A percentile compares a stretch with the other conserved stretches of the same genome.
Evolutionary conservation across 1,140 invertebrate species (phyloP).

Genomic region (Campoletis sonorensis): DNA sequence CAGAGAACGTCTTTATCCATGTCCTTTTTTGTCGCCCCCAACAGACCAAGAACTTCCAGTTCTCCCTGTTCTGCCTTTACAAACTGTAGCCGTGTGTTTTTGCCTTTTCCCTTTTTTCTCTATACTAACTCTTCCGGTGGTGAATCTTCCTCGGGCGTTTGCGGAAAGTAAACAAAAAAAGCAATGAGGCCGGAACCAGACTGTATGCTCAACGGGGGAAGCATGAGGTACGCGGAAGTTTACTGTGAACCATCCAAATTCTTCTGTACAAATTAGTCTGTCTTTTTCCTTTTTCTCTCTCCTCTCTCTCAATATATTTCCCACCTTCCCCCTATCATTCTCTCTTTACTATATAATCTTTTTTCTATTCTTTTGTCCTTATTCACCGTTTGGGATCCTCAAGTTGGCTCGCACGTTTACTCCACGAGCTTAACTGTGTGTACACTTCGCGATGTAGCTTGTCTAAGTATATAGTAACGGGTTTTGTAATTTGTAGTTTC

Average conservation of each 20-base stretch:
- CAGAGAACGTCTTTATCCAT: background rate
- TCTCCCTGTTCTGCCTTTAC: background rate
- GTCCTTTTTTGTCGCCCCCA: slow-evolving; percentile 7
- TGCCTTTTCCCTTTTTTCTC: background rate
- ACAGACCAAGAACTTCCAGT: slow-evolving; percentile 7
- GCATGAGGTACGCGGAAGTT: slow-evolving; percentile 7
- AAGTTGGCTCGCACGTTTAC: background rate
- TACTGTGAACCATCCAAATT: background rate
- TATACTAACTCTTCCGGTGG: background rate
- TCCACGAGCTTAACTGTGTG: background rate
- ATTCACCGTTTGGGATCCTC: background rate
- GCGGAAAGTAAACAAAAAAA: slow-evolving; percentile 27
- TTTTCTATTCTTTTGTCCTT: slow-evolving; percentile 9
- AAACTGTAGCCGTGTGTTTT: background rate
- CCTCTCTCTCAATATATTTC: background rate
- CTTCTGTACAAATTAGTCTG: too few species aligned
- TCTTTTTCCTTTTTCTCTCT: too few species aligned
- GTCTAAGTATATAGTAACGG: slow-evolving; percentile 36
- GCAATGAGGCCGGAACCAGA: background rate
- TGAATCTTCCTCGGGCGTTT: background rate
- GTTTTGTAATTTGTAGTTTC: slow-evolving; percentile 44
- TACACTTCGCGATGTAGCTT: background rate
- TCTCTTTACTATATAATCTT: background rate
- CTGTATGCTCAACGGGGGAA: background rate
- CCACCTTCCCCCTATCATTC: slow-evolving; percentile 4